Conservation (phyloP, 2,113 vertebrate species). For the Pica pica region DNA sequence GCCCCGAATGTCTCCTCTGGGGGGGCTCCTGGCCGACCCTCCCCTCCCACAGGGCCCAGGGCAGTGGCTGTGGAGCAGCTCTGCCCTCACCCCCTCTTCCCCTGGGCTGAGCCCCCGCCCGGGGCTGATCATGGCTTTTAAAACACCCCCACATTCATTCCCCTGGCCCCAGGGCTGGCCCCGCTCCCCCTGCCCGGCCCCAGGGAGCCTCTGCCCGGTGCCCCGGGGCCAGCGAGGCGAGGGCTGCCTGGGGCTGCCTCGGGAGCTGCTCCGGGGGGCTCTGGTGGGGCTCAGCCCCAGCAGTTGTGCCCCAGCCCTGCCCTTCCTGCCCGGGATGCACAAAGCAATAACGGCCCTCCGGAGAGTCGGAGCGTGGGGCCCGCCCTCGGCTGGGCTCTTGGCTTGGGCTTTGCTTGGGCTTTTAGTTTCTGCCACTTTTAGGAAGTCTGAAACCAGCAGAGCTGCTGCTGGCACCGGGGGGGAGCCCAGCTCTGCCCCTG, state of each 20-base stretch:
- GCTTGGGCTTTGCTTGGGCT: neutral
- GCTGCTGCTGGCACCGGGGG: neutral
- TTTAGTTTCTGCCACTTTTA: neutral
- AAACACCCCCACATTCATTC: neutral
- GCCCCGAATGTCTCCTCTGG: neutral
- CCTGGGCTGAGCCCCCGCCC: neutral
- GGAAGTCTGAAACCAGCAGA: neutral
- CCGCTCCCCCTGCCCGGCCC: neutral
- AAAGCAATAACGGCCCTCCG: slow-evolving; percentile 21
- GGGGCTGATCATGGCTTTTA: neutral
- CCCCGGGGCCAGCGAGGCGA: neutral
- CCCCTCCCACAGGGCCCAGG: neutral
- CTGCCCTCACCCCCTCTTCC: neutral
- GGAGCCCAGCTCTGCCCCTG: neutral
- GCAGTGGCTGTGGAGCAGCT: slow-evolving; percentile 31
- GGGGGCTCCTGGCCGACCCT: neutral
- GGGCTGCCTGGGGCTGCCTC: neutral
- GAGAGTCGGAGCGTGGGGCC: neutral
- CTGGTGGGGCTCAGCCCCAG: neutral
- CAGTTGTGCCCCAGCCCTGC: neutral
- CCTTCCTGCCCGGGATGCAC: neutral
- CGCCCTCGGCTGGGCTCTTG: neutral
- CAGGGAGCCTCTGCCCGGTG: neutral
- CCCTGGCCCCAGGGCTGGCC: neutral
- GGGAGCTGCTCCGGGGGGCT: neutral